Evolutionary conservation across 2,113 vertebrate species (phyloP).

Genomic region (Seriola rivoliana): DNA sequence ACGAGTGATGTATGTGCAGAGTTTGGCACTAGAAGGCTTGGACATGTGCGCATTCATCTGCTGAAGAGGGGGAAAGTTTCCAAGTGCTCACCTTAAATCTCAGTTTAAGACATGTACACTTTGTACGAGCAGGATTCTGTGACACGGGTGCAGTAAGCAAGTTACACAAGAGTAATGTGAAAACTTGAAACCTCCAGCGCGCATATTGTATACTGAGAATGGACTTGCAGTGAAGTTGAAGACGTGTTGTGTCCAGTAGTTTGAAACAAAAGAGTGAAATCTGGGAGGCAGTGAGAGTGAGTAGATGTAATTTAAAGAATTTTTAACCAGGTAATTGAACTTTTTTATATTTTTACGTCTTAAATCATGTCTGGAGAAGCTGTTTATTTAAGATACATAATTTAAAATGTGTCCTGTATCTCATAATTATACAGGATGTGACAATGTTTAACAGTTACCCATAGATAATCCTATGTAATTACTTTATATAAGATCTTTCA

Average conservation of each 20-base stretch:
- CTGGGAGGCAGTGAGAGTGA: background rate
- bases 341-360: background rate
- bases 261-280: background rate
- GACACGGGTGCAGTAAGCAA: background rate
- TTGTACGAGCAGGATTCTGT: background rate
- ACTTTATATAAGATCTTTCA: no score
- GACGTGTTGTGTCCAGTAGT: background rate
- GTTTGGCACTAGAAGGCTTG: background rate
- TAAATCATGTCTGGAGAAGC: background rate
- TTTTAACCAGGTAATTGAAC: background rate
- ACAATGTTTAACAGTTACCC: no score
- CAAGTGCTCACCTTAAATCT: background rate
- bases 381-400: no score
- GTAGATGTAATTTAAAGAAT: no score
- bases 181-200: background rate
- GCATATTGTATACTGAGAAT: background rate
- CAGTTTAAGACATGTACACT: background rate
- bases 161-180: background rate
- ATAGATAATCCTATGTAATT: no score
- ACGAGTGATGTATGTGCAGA: background rate
- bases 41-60: background rate
- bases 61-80: background rate
- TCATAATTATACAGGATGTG: no score
- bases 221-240: background rate
- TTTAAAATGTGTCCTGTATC: no score